These are phyloP conservation scores for Phrynosoma platyrhinos DNA, from an alignment of 2,113 vertebrate genomes.

Conservation along the genomic window DNA sequence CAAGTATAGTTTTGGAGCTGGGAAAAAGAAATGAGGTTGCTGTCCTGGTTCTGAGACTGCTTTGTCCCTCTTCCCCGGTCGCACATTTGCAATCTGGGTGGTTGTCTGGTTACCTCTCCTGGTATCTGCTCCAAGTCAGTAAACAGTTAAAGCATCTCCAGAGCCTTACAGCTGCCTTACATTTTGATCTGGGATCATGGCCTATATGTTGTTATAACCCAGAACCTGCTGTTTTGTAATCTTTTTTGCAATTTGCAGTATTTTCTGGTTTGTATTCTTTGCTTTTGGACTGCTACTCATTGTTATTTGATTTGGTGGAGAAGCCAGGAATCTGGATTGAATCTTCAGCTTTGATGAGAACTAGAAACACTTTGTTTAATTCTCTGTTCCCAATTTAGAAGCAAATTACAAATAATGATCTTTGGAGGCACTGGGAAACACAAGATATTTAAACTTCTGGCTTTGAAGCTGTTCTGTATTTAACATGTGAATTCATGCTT, in stretches of 20 bases:
- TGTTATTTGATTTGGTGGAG: neutral
- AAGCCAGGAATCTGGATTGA: neutral
- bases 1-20: too few species aligned
- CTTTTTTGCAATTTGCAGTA: neutral
- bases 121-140: too few species aligned
- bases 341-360: neutral
- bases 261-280: neutral
- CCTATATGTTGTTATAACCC: neutral
- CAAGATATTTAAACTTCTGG: neutral
- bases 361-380: neutral
- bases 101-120: too few species aligned
- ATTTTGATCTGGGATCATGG: too few species aligned
- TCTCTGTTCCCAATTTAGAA: neutral
- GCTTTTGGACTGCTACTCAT: neutral
- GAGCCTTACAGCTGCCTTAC: too few species aligned
- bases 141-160: too few species aligned
- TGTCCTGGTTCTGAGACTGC: too few species aligned
- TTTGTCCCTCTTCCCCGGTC: too few species aligned
- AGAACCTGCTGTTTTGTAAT: neutral
- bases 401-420: neutral
- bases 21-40: too few species aligned
- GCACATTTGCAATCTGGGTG: too few species aligned
- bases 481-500: neutral
- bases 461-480: constrained; percentile 22
- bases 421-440: neutral